Base-by-base conservation (phyloP, 2,797 vertebrate genomes). In the Catharus ustulatus region DNA sequence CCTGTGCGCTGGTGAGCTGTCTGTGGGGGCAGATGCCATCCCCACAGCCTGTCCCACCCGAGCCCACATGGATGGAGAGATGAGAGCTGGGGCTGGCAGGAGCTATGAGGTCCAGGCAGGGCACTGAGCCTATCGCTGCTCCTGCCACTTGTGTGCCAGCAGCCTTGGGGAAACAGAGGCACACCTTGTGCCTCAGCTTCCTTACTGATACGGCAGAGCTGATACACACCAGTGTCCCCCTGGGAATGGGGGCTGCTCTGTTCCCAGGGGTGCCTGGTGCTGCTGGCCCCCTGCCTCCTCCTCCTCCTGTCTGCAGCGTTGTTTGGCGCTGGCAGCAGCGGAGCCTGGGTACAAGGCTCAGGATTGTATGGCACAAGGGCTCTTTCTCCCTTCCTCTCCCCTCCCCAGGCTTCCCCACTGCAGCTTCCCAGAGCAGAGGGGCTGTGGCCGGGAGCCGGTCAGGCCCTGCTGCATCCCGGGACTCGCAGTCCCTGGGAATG, bases 311-410 rank as follows among this genome's bases (percentile, higher is more conserved):
- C 67, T 52, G 59, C 48, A 45, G 72, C 4, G 46, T 81, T 84
- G 48, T 84, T 62, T 48, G 93, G 92, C 17, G 67, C 92, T 63
- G 5, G 66, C 68, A 83, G 86, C 93, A 83, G 93, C 87, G 26
- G 68, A 94, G 93, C 78, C 86, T 5, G 76, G 89, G 61, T 57
- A 94, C 97, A 94, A 97, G 95, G 95, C 94, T 86, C 4, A 48
- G 94, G 95, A 97, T 51, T 97, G 96, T 97, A 59, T 1, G 10
- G 89, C 57, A 34, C 92, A 91, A 93, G 96, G 85, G 84, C 66
- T 79, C 94, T 96, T 96, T 96, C 94, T 96, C 79, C 94, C 84
- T 58, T 92, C 67, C 71, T 46, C 84, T 94, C 63, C 75, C 85
- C 84, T 86, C 54, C 45, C 34, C 75, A 49, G 85, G 13, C 68